These are phyloP conservation scores for Rutilus rutilus DNA, from an alignment of 2,113 vertebrate genomes.

Conservation along the genomic window DNA sequence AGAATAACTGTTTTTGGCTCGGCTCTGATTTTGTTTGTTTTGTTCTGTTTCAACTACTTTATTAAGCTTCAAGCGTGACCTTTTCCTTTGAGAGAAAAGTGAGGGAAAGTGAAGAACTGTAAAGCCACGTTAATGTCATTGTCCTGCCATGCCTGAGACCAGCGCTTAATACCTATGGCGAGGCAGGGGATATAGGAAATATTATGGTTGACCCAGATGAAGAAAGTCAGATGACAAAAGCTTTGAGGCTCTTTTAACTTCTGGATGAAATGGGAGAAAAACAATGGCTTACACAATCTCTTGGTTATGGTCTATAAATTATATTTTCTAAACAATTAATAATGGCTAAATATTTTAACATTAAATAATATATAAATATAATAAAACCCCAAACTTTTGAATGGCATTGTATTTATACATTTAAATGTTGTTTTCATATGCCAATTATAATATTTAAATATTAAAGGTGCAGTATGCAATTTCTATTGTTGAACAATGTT, in stretches of 20 bases:
- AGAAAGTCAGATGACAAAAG: neutral
- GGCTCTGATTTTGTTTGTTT: conserved; percentile 28
- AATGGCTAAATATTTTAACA: neutral
- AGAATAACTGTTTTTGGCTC: conserved; percentile 20
- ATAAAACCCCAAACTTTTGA: neutral
- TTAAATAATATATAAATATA: neutral
- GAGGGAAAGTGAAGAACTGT: conserved; percentile 24
- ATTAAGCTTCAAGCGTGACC: conserved; percentile 28
- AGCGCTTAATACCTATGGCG: neutral
- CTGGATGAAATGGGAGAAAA: neutral
- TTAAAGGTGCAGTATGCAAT: no score
- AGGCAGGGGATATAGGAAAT: neutral
- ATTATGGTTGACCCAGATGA: neutral
- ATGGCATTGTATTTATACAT: neutral
- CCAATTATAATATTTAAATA: no score
- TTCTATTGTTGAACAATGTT: no score
- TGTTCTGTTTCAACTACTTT: conserved; percentile 2
- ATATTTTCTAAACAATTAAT: neutral
- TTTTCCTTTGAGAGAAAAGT: conserved; percentile 38
- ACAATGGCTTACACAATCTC: neutral
- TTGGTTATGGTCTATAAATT: neutral
- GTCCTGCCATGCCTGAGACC: neutral
- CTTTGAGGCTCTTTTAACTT: neutral
- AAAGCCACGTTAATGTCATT: conserved; percentile 25
- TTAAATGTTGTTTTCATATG: neutral